phyloP scores from a whole-genome alignment of 2,113 vertebrate genomes.

The Alexandromys fortis region DNA sequence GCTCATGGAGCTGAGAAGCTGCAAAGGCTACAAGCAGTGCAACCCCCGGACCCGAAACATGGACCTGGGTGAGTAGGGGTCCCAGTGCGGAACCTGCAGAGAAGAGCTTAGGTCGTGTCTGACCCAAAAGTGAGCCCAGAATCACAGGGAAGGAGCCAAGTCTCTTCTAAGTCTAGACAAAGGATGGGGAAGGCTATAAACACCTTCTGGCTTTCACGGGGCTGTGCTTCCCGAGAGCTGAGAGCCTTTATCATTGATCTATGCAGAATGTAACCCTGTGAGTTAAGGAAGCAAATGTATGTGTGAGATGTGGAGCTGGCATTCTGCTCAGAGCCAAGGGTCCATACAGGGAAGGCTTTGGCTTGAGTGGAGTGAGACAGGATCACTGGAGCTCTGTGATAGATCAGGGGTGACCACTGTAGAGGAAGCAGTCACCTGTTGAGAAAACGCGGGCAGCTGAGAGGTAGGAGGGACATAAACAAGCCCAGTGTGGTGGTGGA shows the following conservation, averaged over 20 bases:
- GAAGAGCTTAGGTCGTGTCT: neutral
- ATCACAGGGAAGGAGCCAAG: neutral
- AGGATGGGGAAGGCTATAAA: neutral
- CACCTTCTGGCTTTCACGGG: too few species aligned
- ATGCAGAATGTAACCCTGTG: neutral
- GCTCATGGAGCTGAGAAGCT: conserved; percentile 95
- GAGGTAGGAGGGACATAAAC: neutral
- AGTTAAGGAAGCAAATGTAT: neutral
- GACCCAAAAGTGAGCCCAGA: neutral
- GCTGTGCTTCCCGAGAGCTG: neutral
- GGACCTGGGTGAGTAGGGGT: conserved; percentile 90
- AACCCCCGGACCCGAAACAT: conserved; percentile 90
- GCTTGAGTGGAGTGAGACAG: neutral
- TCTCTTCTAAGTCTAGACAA: neutral
- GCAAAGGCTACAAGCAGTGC: conserved; percentile 96
- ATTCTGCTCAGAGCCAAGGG: neutral
- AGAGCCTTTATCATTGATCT: neutral
- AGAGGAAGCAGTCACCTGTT: neutral
- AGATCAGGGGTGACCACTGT: neutral
- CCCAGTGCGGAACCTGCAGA: accelerated
- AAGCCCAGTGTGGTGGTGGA: too few species aligned
- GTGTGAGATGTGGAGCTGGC: neutral
- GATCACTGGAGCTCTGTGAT: too few species aligned
- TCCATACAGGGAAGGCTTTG: neutral
- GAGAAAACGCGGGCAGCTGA: accelerated